These are phyloP conservation scores for Dendrolimus punctatus DNA, from an alignment of 1,140 invertebrate genomes.

Conservation along the genomic window DNA sequence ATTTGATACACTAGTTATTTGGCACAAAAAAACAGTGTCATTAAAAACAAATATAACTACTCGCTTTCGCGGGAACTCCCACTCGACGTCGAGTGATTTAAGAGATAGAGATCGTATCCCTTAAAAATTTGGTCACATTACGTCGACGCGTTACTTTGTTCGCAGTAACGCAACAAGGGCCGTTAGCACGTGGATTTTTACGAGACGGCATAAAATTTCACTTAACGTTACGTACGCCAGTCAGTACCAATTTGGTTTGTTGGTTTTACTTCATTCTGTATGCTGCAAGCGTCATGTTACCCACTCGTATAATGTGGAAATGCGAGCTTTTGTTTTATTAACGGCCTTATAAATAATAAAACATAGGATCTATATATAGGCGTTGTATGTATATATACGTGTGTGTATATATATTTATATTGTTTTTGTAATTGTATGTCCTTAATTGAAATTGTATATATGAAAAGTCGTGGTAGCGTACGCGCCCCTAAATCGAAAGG, in stretches of 20 bases:
- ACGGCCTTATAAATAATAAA: slow-evolving; percentile 14
- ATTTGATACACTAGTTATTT: no score
- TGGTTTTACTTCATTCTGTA: slow-evolving; percentile 26
- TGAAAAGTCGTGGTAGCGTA: no score
- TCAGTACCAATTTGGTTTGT: slow-evolving; percentile 29
- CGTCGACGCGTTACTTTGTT: slow-evolving; percentile 1
- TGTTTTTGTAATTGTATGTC: no score
- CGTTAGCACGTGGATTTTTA: slow-evolving; percentile 40
- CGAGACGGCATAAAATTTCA: slow-evolving; percentile 44
- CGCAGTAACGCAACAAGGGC: slow-evolving; percentile 13
- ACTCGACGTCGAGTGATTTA: no score
- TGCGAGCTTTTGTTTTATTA: slow-evolving; percentile 17
- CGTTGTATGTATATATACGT: neutral
- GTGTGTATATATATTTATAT: neutral
- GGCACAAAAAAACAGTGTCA: no score
- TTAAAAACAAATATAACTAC: no score
- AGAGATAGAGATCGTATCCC: no score
- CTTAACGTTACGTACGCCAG: slow-evolving; percentile 27
- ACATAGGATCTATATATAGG: slow-evolving; percentile 6
- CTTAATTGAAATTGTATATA: no score
- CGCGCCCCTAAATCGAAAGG: no score
- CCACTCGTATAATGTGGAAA: slow-evolving; percentile 14
- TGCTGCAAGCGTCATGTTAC: slow-evolving; percentile 20
- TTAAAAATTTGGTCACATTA: no score
- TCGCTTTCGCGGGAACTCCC: no score